These are phyloP conservation scores for Enteromius argenteus DNA, from an alignment of 2,797 vertebrate species.

Conservation along the genomic window DNA sequence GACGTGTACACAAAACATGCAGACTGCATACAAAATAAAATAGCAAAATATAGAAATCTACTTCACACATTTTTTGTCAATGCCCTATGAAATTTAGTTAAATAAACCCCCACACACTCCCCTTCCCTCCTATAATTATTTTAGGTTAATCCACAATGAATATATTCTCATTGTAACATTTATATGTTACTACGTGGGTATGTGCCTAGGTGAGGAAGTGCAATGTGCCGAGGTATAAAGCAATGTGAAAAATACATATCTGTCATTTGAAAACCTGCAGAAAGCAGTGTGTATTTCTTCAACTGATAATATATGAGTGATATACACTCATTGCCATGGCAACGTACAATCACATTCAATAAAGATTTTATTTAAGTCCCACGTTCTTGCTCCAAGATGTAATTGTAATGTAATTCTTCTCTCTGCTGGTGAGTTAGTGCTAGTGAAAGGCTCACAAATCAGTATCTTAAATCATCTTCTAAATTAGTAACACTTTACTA, in stretches of 20 bases:
- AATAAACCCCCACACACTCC: not conserved
- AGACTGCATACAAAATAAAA: not conserved
- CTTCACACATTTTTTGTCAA: not conserved
- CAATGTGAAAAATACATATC: conserved; percentile 19
- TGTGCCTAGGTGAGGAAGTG: conserved; percentile 37
- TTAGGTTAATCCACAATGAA: not conserved
- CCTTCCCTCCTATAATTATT: not conserved
- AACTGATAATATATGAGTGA: conserved; percentile 37
- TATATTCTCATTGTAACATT: not conserved
- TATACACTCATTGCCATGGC: not conserved
- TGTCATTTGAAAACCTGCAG: conserved; percentile 1
- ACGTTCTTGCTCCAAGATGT: conserved; percentile 46
- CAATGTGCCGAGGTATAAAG: conserved; percentile 17
- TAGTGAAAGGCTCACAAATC: not conserved
- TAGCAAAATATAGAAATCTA: not conserved
- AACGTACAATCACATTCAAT: conserved; percentile 51
- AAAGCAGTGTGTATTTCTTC: not conserved
- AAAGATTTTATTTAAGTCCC: conserved; percentile 53
- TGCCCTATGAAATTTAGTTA: not conserved
- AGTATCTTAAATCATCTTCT: not conserved
- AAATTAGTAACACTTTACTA: no score
- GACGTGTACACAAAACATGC: not conserved
- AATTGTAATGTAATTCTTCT: conserved; percentile 50
- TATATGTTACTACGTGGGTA: not conserved
- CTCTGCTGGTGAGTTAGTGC: conserved; percentile 61